These are phyloP conservation scores for Podarcis raffonei DNA, from an alignment of 2,113 vertebrate genomes.

Conservation along the genomic window DNA sequence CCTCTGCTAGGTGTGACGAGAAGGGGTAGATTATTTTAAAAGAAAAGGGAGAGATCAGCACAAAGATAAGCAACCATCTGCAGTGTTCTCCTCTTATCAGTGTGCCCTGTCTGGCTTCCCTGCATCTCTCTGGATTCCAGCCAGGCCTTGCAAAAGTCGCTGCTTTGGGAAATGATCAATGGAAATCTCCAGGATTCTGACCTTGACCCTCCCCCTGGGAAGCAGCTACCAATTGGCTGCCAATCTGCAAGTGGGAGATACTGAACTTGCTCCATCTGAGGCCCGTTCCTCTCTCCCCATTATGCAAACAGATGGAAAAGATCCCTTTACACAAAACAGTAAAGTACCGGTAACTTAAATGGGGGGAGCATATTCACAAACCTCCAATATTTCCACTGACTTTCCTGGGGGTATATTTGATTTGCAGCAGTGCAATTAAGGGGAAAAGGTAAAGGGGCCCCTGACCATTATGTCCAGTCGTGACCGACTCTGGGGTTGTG, in stretches of 20 bases:
- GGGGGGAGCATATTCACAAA: not conserved
- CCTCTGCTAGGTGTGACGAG: too few relatives aligned
- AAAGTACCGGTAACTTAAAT: not conserved
- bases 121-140: not conserved
- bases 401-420: too few relatives aligned
- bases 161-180: not conserved
- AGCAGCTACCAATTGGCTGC: conserved; percentile 11
- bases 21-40: not conserved
- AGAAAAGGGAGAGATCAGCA: not conserved
- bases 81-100: not conserved
- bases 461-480: too few relatives aligned
- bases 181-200: conserved; percentile 9
- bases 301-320: not conserved
- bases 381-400: too few relatives aligned
- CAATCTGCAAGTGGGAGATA: not conserved
- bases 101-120: not conserved
- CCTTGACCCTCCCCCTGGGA: conserved; percentile 24
- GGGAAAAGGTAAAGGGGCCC: too few relatives aligned
- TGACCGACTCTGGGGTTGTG: too few relatives aligned
- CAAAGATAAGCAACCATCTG: not conserved
- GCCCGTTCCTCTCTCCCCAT: not conserved
- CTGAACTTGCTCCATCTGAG: not conserved
- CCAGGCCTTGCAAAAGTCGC: not conserved
- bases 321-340: not conserved
- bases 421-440: not conserved